Conservation (phyloP, 2,888 invertebrate genomes). For the Agrochola lota region DNA sequence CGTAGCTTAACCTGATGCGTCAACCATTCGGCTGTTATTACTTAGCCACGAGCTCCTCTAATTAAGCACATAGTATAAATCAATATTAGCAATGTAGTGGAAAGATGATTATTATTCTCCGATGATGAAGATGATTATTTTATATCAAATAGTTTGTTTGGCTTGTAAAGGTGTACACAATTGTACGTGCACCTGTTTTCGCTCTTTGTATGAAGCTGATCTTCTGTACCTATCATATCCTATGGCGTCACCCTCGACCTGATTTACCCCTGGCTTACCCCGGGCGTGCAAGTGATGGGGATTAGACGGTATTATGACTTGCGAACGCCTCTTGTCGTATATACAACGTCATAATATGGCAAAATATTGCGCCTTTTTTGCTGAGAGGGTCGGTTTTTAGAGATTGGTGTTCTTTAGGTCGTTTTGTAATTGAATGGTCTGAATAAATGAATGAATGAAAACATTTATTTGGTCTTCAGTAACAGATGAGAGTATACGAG, state of each 20-base stretch:
- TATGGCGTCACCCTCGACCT: constrained; percentile 60
- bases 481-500: too few relatives aligned
- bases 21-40: too few relatives aligned
- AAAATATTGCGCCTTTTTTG: constrained; percentile 45
- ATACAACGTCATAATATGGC: constrained; percentile 41
- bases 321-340: constrained; percentile 45
- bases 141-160: not conserved
- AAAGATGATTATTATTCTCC: not conserved
- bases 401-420: not conserved
- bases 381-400: constrained; percentile 6
- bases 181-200: not conserved
- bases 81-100: not conserved
- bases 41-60: too few relatives aligned
- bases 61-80: too few relatives aligned
- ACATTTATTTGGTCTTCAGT: too few relatives aligned
- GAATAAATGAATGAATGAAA: too few relatives aligned
- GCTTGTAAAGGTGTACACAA: too few relatives aligned
- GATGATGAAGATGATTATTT: too few relatives aligned
- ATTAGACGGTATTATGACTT: constrained; percentile 60
- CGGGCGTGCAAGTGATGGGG: constrained; percentile 58
- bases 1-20: too few relatives aligned
- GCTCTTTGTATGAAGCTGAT: accelerated
- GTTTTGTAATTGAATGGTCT: constrained; percentile 1
- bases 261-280: constrained; percentile 61
- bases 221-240: constrained; percentile 14